Evolutionary conservation across 2,113 vertebrate species (phyloP), one percentile per base, ranked within the genome.

Genomic region (Melanotaenia duboulayi): DNA sequence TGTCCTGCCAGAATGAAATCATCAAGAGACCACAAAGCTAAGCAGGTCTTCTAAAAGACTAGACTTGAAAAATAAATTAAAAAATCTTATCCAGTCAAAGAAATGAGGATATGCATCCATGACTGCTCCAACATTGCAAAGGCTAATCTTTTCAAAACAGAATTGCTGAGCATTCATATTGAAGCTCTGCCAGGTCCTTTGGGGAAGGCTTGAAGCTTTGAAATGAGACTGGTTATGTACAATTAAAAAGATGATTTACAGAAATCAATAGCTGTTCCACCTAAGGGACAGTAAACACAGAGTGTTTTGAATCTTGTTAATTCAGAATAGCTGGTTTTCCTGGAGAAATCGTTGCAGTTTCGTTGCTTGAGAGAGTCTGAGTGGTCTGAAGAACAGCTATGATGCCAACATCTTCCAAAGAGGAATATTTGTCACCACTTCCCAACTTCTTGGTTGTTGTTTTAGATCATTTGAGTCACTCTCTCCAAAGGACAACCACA

Each of bases 71-170:
- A 46, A 46, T 5, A 46, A 46, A 46, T 4, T 23, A 55, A 48
- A 28, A 76, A 67, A 65, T 40, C 23, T 14, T 20, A 81, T 80
- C 50, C 59, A 66, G 60, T 86, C 70, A 68, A 56, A 77, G 46
- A 52, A 61, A 74, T 22, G 39, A 76, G 19, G 32, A 60, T 35
- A 11, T 54, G 51, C 80, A 74, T 72, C 19, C 1, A 6, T 37
- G 51, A 55, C 74, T 48, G 58, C 46, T 64, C 20, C 16, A 11
- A 76, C 49, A 83, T 39, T 50, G n/a, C 49, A 63, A 76, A 66
- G 56, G 52, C 71, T 69, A 70, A 76, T 78, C 63, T 85, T n/a
- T 40, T 64, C 40, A 76, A 42, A 81, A 69, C 42, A 42, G 10
- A 65, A 57, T 35, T 52, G 51, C 40, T 12, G 64, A 63, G 68